A percentile compares a stretch with the other conserved stretches of the same genome.
These are phyloP conservation scores for Hylaeus anthracinus DNA, from an alignment of 1,140 invertebrate genomes.

Conservation along the genomic window DNA sequence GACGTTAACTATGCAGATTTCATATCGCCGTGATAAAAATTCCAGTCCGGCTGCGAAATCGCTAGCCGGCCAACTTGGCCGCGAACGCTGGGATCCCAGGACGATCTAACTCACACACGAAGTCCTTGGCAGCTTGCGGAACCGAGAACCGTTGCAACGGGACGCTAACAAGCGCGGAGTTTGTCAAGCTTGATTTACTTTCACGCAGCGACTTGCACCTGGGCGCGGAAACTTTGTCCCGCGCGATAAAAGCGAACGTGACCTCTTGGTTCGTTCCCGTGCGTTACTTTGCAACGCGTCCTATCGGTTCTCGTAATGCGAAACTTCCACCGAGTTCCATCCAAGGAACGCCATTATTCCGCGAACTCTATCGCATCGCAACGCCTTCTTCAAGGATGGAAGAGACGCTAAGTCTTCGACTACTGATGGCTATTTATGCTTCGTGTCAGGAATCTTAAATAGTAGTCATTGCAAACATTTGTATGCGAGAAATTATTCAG, in stretches of 20 bases:
- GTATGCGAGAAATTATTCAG: too few relatives aligned
- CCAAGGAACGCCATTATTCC: background rate
- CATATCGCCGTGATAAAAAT: background rate
- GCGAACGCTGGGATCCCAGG: background rate
- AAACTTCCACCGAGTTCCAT: background rate
- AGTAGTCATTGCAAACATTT: too few relatives aligned
- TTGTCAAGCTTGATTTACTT: conserved; percentile 20
- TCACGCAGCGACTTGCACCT: background rate
- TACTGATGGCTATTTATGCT: too few relatives aligned
- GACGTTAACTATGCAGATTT: background rate
- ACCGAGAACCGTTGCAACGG: background rate
- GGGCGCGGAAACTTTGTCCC: background rate
- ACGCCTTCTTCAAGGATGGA: background rate
- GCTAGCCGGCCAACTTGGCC: background rate
- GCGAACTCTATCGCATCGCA: background rate
- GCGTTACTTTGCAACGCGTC: background rate
- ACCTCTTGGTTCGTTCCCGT: background rate
- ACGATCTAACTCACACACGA: background rate
- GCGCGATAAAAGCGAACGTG: conserved; percentile 10
- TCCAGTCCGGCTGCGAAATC: background rate
- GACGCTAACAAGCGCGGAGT: conserved; percentile 13
- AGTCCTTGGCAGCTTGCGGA: background rate
- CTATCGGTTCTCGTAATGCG: background rate
- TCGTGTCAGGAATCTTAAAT: too few relatives aligned
- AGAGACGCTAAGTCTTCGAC: too few relatives aligned